phyloP scores from a whole-genome alignment of 2,888 invertebrate genomes.

The Synergus gifuensis region DNA sequence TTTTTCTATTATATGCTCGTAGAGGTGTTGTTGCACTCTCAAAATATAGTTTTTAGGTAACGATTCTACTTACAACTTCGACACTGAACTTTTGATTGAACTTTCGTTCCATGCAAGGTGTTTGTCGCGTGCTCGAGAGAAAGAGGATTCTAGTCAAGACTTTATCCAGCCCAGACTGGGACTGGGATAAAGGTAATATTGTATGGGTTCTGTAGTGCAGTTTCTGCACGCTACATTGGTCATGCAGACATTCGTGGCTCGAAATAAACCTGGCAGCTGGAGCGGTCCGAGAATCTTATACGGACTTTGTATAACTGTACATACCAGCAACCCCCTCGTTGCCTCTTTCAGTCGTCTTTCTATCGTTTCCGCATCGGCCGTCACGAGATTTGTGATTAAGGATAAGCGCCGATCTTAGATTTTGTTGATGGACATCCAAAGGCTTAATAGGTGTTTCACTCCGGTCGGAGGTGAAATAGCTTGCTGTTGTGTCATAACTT shows the following conservation, averaged over 20 bases:
- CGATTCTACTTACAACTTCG: constrained; percentile 21
- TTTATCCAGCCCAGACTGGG: constrained; percentile 17
- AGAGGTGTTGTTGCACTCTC: constrained; percentile 4
- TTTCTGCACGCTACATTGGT: constrained; percentile 37
- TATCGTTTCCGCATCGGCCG: constrained; percentile 33
- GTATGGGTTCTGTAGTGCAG: constrained; percentile 19
- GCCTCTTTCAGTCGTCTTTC: constrained; percentile 17
- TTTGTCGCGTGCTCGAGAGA: constrained; percentile 21
- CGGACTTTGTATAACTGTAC: constrained; percentile 19
- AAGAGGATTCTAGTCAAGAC: constrained; percentile 27
- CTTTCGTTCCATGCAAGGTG: constrained; percentile 35
- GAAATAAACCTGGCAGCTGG: constrained; percentile 53
- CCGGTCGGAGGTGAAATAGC: not conserved
- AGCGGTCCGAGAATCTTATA: constrained; percentile 42
- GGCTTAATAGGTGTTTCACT: constrained; percentile 13
- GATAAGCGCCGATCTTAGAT: constrained; percentile 19
- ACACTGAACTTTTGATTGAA: constrained; percentile 37
- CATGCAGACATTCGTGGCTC: constrained; percentile 46
- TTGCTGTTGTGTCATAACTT: not conserved
- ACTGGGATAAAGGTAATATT: not conserved
- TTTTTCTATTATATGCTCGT: constrained; percentile 6
- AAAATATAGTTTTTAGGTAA: not conserved
- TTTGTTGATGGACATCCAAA: constrained; percentile 5
- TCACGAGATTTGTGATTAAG: constrained; percentile 25
- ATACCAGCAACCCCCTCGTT: constrained; percentile 20